phyloP scores from a whole-genome alignment of 2,888 invertebrate species.

The Hirudinaria manillensis region DNA sequence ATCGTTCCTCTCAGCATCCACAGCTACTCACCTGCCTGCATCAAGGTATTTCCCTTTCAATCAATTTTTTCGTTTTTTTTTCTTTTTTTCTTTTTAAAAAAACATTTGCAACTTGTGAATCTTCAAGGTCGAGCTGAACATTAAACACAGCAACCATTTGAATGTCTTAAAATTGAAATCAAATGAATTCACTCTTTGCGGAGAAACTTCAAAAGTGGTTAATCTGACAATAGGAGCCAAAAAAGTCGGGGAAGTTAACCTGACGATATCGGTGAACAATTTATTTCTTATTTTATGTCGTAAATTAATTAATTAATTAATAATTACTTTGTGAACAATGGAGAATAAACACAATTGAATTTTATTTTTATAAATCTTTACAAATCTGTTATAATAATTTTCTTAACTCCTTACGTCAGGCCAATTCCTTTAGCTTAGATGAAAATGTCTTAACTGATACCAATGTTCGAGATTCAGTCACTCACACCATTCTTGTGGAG shows the following conservation, averaged over 20 bases:
- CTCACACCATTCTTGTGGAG: constrained; percentile 48
- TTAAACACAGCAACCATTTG: neutral
- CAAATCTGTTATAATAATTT: neutral
- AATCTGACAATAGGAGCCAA: constrained; percentile 1
- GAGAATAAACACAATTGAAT: neutral
- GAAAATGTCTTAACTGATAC: constrained; percentile 26
- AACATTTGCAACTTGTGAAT: neutral
- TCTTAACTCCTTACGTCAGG: neutral
- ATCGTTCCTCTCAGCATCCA: constrained; percentile 66
- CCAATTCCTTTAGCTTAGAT: constrained; percentile 10
- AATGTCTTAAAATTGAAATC: neutral
- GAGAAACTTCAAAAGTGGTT: neutral
- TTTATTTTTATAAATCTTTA: neutral
- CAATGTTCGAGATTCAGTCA: constrained; percentile 47
- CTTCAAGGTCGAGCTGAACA: constrained; percentile 3
- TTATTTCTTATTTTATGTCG: neutral
- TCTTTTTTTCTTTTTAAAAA: neutral
- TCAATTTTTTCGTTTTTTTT: neutral
- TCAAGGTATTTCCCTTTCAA: constrained; percentile 19
- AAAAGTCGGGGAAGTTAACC: neutral
- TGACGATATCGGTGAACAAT: neutral
- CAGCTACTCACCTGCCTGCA: constrained; percentile 67
- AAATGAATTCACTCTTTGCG: constrained; percentile 14
- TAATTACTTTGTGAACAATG: neutral
- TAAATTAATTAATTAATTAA: neutral